Evolutionary conservation across 2,113 vertebrate species (phyloP).

Genomic region (Mormoops blainvillei): DNA sequence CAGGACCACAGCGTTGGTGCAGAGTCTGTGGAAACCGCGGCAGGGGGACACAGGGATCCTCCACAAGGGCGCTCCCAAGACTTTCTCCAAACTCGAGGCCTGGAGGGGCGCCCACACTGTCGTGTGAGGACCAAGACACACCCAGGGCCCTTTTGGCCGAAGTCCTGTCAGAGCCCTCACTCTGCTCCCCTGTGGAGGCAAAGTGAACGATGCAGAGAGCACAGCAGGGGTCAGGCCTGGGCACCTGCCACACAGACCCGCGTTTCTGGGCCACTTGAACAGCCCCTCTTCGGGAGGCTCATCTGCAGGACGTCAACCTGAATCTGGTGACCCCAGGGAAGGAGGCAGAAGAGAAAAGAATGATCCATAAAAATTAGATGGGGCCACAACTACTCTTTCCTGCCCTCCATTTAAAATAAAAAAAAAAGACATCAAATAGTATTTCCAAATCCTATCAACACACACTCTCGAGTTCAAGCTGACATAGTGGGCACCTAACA

Average conservation of each 20-base stretch:
- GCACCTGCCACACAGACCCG: accelerated
- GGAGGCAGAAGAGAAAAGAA: background rate
- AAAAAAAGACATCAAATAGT: background rate
- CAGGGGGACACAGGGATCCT: background rate
- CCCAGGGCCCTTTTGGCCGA: too few relatives aligned
- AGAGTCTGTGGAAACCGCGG: background rate
- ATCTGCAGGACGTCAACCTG: background rate
- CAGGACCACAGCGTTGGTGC: background rate
- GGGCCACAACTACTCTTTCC: background rate
- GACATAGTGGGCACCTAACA: too few relatives aligned
- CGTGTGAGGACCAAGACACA: accelerated
- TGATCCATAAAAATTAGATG: accelerated
- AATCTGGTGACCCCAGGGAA: background rate
- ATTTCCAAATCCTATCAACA: background rate
- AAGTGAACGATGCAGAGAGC: accelerated
- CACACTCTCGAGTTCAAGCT: background rate
- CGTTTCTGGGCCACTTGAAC: accelerated
- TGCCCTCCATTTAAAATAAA: background rate
- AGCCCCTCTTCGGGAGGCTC: background rate
- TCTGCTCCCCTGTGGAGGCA: background rate
- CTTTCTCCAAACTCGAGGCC: background rate
- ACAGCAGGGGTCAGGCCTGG: accelerated
- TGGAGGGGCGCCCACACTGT: background rate
- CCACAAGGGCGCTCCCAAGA: accelerated
- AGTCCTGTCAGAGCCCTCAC: background rate